These are phyloP conservation scores for Ascaphus truei DNA, from an alignment of 2,113 vertebrate species.

Conservation along the genomic window DNA sequence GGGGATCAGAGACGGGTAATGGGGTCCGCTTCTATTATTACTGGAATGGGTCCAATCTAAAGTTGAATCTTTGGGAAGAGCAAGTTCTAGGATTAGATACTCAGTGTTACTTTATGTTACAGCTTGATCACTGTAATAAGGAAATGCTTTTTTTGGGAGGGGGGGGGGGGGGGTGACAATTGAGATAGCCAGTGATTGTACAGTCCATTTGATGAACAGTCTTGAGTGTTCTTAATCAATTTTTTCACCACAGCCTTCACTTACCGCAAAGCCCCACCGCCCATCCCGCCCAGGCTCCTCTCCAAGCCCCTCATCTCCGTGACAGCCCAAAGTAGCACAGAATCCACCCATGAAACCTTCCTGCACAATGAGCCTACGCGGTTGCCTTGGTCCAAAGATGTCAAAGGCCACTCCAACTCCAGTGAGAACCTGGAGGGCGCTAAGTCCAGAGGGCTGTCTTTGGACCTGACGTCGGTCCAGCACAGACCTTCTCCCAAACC, in stretches of 20 bases:
- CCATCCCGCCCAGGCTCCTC: conserved; percentile 89
- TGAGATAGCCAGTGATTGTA: too few relatives aligned
- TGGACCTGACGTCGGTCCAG: conserved; percentile 66
- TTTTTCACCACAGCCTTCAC: conserved; percentile 78
- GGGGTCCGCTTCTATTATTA: too few relatives aligned
- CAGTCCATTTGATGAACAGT: too few relatives aligned
- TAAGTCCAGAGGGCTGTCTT: conserved; percentile 62
- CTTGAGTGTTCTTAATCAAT: too few relatives aligned
- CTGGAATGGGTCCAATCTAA: too few relatives aligned
- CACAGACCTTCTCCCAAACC: conserved; percentile 65
- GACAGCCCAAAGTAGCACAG: conserved; percentile 95
- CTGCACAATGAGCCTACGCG: conserved; percentile 67
- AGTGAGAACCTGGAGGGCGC: conserved; percentile 78
- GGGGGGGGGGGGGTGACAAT: too few relatives aligned
- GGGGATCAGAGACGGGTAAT: too few relatives aligned
- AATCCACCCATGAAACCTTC: conserved; percentile 92
- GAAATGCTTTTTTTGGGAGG: too few relatives aligned
- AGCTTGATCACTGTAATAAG: too few relatives aligned
- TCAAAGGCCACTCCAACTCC: conserved; percentile 81
- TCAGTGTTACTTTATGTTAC: too few relatives aligned
- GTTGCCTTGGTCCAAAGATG: conserved; percentile 65
- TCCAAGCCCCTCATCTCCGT: conserved; percentile 93
- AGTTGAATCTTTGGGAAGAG: too few relatives aligned
- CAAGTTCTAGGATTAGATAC: too few relatives aligned
- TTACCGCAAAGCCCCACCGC: conserved; percentile 93